Evolutionary conservation across 2,888 invertebrate genomes (phyloP), one percentile per base, ranked within the genome.

Genomic region (Sesia apiformis): DNA sequence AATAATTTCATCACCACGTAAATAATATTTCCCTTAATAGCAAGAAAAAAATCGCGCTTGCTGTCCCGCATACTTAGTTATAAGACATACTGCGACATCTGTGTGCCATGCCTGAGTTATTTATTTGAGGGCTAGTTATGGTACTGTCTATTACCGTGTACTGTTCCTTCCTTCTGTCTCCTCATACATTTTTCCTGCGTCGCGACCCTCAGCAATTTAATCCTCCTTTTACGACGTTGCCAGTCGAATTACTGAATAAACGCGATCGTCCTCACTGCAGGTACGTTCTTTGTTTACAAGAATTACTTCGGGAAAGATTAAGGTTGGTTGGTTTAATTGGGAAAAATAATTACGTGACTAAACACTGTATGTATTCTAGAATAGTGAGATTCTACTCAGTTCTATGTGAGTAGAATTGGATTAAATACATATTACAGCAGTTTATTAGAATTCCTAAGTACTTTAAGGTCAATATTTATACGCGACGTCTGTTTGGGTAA

Each of bases 181-280:
- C 60, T 65, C 70, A 71, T 71, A 72, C 70, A 74, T 75, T 75
- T 74, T 75, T 75, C 72, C 60, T 60, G 39, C 57, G 65, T 63
- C 66, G 64, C 63, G 61, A 62, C 62, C 63, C 65, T 57, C 38
- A 60, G 70, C 66, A 71, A 72, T 74, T 72, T 73, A 74, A 75
- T 74, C 69, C 72, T 60, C 63, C 68, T 67, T 67, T 72, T 68
- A 69, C 67, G 67, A 63, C 62, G 63, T 49, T 51, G 52, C 53
- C 57, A 54, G 65, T 59, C 56, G 70, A 70, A 72, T 70, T 69
- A 67, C 67, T 58, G 63, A 65, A 69, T 67, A 70, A 72, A 71
- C 63, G 66, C 58, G 64, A 66, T 66, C 67, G 62, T 63, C 58
- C 57, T 52, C 54, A 52, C 43, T 52, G 53, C 55, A 53, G 46